These are phyloP conservation scores for Phyllostomus hastatus DNA, from an alignment of 2,113 vertebrate genomes.

Conservation along the genomic window DNA sequence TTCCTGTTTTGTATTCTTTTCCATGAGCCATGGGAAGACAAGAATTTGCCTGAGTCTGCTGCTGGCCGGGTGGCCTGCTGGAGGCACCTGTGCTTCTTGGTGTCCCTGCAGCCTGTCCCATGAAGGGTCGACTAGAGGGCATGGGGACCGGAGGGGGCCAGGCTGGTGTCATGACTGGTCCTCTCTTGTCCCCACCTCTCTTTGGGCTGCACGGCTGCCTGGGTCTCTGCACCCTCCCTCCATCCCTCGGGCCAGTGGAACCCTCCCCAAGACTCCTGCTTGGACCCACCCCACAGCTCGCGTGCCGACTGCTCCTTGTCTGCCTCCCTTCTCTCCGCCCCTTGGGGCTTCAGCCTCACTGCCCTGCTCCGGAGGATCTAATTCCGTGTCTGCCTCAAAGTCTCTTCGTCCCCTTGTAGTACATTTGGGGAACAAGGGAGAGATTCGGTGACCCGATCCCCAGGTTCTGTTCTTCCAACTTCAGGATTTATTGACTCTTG, in stretches of 20 bases:
- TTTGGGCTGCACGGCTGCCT: too few species aligned
- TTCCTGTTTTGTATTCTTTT: neutral
- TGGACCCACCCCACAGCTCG: neutral
- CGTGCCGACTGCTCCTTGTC: neutral
- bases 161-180: neutral
- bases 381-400: neutral
- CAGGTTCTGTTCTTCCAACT: neutral
- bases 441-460: neutral
- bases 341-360: neutral
- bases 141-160: neutral
- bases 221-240: neutral
- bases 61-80: neutral
- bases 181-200: too few species aligned
- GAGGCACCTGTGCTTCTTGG: neutral
- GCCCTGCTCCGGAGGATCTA: neutral
- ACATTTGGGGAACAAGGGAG: neutral
- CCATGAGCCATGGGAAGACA: neutral
- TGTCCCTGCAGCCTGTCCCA: neutral
- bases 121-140: neutral
- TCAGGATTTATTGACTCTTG: neutral
- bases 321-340: neutral
- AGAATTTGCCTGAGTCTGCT: neutral
- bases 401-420: fast-evolving
- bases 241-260: too few species aligned
- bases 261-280: neutral